Percentiles rank a stretch among this genome's conserved stretches.
phyloP scores from a whole-genome alignment of 2,888 invertebrate species.

The Stramonita haemastoma region DNA sequence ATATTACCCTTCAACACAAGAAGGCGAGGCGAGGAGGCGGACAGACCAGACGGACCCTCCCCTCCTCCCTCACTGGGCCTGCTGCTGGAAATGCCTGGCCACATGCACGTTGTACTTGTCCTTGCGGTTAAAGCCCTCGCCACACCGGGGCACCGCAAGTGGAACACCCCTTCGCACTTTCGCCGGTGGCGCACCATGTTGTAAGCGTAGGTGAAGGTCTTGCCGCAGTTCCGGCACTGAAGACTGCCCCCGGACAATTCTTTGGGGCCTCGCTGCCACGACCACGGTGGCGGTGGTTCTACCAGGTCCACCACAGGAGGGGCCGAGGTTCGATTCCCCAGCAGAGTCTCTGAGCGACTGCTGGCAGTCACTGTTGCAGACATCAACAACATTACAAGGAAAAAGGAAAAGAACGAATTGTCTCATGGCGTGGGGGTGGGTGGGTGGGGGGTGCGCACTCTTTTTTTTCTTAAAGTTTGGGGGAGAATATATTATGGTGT shows the following conservation, averaged over 20 bases:
- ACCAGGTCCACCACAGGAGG: not conserved
- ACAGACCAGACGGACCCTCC: too few species aligned
- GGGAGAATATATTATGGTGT: too few species aligned
- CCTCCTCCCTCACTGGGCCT: not conserved
- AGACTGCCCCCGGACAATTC: constrained; percentile 22
- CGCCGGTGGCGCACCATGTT: constrained; percentile 45
- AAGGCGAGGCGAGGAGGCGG: too few species aligned
- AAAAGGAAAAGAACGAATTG: not conserved
- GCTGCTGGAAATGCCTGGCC: constrained; percentile 3
- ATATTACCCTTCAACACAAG: too few species aligned
- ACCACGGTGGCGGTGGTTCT: not conserved
- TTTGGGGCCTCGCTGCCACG: not conserved
- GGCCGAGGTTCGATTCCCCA: not conserved
- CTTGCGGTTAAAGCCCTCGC: constrained; percentile 5
- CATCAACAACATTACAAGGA: too few species aligned
- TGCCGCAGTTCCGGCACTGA: constrained; percentile 46
- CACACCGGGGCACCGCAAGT: constrained; percentile 28
- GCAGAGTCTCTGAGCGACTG: not conserved
- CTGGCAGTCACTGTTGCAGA: not conserved
- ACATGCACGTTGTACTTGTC: constrained; percentile 28
- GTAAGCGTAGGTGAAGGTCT: constrained; percentile 43
- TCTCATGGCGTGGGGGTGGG: not conserved
- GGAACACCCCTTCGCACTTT: constrained; percentile 45
- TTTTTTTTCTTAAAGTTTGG: not conserved
- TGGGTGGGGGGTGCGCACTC: not conserved